These are phyloP conservation scores for Arothron firmamentum DNA, from an alignment of 2,113 vertebrate genomes.

Conservation along the genomic window DNA sequence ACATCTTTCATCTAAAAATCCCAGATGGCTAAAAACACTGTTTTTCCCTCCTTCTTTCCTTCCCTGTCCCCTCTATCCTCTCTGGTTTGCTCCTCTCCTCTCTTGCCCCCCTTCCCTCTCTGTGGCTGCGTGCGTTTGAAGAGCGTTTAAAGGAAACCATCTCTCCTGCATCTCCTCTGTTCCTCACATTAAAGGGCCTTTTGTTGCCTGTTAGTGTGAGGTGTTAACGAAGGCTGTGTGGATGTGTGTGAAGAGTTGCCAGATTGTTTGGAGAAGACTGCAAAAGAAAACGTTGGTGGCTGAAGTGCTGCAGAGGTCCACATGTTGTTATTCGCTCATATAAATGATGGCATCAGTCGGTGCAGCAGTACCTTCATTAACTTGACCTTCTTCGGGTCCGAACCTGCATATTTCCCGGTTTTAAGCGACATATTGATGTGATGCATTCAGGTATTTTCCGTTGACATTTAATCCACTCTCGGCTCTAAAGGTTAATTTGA, in stretches of 20 bases:
- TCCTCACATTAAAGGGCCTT: slow-evolving; percentile 22
- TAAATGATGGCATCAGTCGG: not conserved
- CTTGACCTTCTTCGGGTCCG: not conserved
- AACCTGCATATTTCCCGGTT: not conserved
- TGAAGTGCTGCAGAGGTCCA: not conserved
- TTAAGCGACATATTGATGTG: not conserved
- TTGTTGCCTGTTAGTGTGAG: slow-evolving; percentile 28
- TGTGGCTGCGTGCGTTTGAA: slow-evolving; percentile 9
- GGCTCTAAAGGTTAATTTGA: slow-evolving; percentile 59
- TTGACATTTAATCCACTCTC: slow-evolving; percentile 31
- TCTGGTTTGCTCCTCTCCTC: not conserved
- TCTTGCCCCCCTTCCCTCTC: not conserved
- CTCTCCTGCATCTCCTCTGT: slow-evolving; percentile 16
- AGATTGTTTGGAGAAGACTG: slow-evolving; percentile 2
- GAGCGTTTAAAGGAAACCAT: slow-evolving; percentile 12
- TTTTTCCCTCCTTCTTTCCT: too few species aligned
- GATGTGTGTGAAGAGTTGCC: slow-evolving; percentile 21
- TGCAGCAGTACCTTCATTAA: not conserved
- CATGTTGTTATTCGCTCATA: not conserved
- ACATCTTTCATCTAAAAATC: slow-evolving; percentile 1
- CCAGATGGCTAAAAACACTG: slow-evolving; percentile 28
- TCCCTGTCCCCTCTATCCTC: not conserved
- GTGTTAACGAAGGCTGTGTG: slow-evolving; percentile 26
- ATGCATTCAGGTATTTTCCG: slow-evolving; percentile 10
- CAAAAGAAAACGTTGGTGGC: not conserved